Evolutionary conservation across 2,888 invertebrate genomes (phyloP).

Genomic region (Dioctria linearis): DNA sequence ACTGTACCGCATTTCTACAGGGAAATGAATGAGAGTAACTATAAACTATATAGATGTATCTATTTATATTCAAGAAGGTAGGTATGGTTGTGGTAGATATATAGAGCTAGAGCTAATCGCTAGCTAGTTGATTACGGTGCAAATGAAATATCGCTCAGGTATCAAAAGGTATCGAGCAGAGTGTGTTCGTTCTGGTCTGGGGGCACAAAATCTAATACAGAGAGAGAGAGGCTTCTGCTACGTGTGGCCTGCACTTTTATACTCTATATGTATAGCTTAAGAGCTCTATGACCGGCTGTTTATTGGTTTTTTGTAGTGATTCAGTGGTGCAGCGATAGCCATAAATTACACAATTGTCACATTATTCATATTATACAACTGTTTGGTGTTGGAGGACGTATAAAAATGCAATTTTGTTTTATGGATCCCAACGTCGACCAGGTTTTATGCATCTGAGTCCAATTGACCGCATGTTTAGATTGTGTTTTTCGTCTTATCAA

Average conservation of each 20-base stretch:
- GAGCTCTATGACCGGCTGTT: conserved; percentile 1
- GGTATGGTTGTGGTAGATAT: conserved; percentile 27
- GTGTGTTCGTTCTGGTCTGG: not conserved
- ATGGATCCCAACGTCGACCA: conserved; percentile 18
- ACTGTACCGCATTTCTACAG: not conserved
- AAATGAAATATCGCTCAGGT: conserved; percentile 54
- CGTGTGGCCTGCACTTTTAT: not conserved
- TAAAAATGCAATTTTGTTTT: conserved; percentile 47
- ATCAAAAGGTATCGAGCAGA: conserved; percentile 23
- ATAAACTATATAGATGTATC: no score
- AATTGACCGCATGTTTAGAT: conserved; percentile 47
- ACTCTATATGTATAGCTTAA: not conserved
- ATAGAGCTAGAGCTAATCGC: conserved; percentile 23
- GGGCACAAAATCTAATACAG: not conserved
- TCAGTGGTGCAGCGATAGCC: conserved; percentile 42
- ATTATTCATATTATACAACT: conserved; percentile 69
- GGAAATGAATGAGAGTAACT: not conserved
- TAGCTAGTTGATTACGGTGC: conserved; percentile 44
- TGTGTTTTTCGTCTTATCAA: not conserved
- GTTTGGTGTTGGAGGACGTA: conserved; percentile 40
- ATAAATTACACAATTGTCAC: conserved; percentile 71
- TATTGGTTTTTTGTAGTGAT: conserved; percentile 30
- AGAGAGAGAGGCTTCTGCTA: conserved; percentile 33
- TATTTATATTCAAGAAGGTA: not conserved
- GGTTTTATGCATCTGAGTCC: conserved; percentile 19